Conservation (phyloP, 2,797 vertebrate species). For the Hippoglossus hippoglossus region DNA sequence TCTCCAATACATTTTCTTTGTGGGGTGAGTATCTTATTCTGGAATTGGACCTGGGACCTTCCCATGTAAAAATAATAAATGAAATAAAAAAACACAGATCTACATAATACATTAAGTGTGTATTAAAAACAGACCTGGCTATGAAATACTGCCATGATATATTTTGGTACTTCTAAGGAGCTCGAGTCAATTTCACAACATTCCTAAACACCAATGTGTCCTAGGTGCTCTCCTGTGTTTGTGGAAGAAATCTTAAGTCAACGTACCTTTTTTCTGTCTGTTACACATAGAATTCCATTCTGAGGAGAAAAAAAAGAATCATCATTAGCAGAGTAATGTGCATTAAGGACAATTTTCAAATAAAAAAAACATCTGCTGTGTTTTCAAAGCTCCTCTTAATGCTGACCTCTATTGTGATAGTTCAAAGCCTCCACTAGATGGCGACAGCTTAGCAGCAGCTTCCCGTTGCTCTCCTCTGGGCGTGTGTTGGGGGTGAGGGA, state of each 20-base stretch:
- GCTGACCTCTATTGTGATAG: slow-evolving; percentile 84
- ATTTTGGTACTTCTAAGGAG: too few relatives aligned
- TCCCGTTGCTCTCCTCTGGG: slow-evolving; percentile 74
- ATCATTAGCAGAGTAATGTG: not conserved
- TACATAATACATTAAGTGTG: too few relatives aligned
- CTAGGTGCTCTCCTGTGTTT: not conserved
- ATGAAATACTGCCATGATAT: not conserved
- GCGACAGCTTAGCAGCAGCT: slow-evolving; percentile 84
- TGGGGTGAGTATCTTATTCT: too few relatives aligned
- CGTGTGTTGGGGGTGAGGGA: slow-evolving; percentile 35
- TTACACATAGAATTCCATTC: slow-evolving; percentile 85
- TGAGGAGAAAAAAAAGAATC: slow-evolving; percentile 42
- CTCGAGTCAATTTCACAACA: not conserved
- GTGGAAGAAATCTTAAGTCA: too few relatives aligned
- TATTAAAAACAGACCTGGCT: too few relatives aligned
- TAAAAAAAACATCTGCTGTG: fast-evolving
- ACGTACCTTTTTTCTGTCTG: slow-evolving; percentile 84
- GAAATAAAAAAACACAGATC: too few relatives aligned
- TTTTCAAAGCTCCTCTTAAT: not conserved
- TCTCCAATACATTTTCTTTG: too few relatives aligned
- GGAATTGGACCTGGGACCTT: too few relatives aligned
- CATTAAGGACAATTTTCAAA: not conserved
- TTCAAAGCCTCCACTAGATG: slow-evolving; percentile 84
- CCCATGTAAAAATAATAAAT: too few relatives aligned
- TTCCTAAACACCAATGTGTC: not conserved